Percentiles rank a stretch among this genome's conserved stretches.
Conservation (phyloP, 2,113 vertebrate genomes). For the Menura novaehollandiae region DNA sequence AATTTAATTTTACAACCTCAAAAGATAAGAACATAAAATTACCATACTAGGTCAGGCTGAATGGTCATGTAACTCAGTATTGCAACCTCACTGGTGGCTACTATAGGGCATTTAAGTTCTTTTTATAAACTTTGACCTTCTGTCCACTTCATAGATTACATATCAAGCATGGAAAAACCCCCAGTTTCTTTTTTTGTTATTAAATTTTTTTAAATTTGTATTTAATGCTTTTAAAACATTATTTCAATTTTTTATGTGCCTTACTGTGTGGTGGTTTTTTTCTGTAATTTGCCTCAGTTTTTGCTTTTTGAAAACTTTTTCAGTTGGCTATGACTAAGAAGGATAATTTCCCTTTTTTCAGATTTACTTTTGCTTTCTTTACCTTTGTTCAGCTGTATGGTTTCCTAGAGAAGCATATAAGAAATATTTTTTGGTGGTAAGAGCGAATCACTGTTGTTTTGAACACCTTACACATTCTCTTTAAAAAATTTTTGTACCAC, state of each 20-base stretch:
- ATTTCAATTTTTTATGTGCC: background rate
- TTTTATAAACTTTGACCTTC: conserved; percentile 8
- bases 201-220: background rate
- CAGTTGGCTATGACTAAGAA: background rate
- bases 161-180: background rate
- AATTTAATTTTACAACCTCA: background rate
- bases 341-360: background rate
- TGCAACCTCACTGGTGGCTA: background rate
- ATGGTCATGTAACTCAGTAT: background rate
- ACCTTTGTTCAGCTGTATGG: background rate
- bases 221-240: background rate
- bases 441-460: background rate
- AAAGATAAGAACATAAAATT: background rate
- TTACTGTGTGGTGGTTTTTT: background rate
- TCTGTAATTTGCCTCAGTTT: background rate
- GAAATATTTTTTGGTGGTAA: background rate
- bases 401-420: background rate
- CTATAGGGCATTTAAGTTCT: background rate
- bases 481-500: background rate
- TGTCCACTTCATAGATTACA: conserved; percentile 14
- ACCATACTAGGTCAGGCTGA: background rate
- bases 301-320: background rate
- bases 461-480: background rate
- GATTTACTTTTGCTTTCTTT: background rate
- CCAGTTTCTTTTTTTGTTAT: background rate